Evolutionary conservation across 1,140 invertebrate species (phyloP), one percentile per base, ranked within the genome.

Genomic region (Zaprionus kolodkinae): DNA sequence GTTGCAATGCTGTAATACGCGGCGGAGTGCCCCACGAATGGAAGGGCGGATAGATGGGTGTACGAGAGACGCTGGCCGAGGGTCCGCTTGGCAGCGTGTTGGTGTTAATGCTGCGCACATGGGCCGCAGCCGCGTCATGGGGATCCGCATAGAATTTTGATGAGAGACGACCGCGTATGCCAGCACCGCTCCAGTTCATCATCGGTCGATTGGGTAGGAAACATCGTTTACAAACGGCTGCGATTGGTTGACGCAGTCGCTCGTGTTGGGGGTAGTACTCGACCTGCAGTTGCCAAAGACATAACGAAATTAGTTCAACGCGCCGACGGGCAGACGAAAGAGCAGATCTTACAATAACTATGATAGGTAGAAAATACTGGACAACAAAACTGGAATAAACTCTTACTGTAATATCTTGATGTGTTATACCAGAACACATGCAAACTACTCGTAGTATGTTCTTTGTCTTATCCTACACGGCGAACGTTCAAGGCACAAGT

Each of bases 241-340:
- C 92, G 91, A 79, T 92, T 80, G 88, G 92, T 92, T 92, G 91
- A 90, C 80, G 91, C 89, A 91, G 91, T 92, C 88, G 92, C 91
- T 92, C 92, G 82, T 85, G 92, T 92, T 79, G 92, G 92, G 81
- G 92, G 92, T 79, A 92, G 71, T 91, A 92, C 84, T 85, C 92
- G 92, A 91, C 92, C 93, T 93, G 76, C 54, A 55, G 67, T 61
- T 55, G 12, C 30, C 38, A 56, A 52, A 36, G 25, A 48, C 13
- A 50, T 15, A 11, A 66, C 10, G 27, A 15, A 15, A 80, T 80
- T 80, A 77, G 75, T 75, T 75, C 10, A 10, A 54, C n/a, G 27
- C 25, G 33, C 15, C 25, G 15, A 21, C 12, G 36, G 17, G 17
- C 45, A 48, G 45, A 6, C 3, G 45, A 25, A n/a, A 10, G 17